A percentile compares a stretch with the other conserved stretches of the same genome.
phyloP scores from a whole-genome alignment of 2,888 invertebrate species.

The Eustalomyia histrio region DNA sequence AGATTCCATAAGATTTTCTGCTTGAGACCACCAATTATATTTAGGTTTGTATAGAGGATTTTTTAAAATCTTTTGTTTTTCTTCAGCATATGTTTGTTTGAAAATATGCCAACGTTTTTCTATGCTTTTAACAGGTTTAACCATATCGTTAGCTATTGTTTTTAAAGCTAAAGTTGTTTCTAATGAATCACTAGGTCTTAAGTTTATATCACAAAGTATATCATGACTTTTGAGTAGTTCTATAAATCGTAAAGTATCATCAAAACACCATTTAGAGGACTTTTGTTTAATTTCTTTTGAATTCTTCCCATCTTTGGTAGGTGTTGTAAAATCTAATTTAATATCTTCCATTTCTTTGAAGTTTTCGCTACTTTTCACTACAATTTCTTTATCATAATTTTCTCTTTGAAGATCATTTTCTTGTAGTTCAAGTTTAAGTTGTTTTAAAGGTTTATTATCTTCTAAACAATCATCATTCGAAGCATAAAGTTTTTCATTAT shows the following conservation, averaged over 20 bases:
- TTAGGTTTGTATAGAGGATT: slow-evolving; percentile 59
- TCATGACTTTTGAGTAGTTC: slow-evolving; percentile 61
- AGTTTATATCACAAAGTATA: slow-evolving; percentile 54
- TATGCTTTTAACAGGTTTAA: slow-evolving; percentile 63
- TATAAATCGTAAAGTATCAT: slow-evolving; percentile 67
- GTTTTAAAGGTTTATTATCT: neutral
- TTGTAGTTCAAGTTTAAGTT: neutral
- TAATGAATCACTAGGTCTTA: neutral
- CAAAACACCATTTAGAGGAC: slow-evolving; percentile 63
- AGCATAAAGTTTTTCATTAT: slow-evolving; percentile 5
- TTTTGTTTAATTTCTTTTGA: slow-evolving; percentile 8
- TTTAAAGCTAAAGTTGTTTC: slow-evolving; percentile 39
- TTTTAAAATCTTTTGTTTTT: slow-evolving; percentile 58
- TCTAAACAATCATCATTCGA: neutral
- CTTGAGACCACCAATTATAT: slow-evolving; percentile 66
- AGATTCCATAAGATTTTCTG: slow-evolving; percentile 18
- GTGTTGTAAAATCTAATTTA: neutral
- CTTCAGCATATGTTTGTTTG: slow-evolving; percentile 57
- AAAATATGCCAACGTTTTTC: slow-evolving; percentile 66
- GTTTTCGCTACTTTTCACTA: neutral
- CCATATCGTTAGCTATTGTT: slow-evolving; percentile 66
- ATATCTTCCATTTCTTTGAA: neutral
- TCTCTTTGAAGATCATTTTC: neutral
- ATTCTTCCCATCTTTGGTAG: neutral
- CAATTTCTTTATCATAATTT: neutral